phyloP scores from a whole-genome alignment of 2,797 vertebrate species.

The Chaenodraco wilsoni region DNA sequence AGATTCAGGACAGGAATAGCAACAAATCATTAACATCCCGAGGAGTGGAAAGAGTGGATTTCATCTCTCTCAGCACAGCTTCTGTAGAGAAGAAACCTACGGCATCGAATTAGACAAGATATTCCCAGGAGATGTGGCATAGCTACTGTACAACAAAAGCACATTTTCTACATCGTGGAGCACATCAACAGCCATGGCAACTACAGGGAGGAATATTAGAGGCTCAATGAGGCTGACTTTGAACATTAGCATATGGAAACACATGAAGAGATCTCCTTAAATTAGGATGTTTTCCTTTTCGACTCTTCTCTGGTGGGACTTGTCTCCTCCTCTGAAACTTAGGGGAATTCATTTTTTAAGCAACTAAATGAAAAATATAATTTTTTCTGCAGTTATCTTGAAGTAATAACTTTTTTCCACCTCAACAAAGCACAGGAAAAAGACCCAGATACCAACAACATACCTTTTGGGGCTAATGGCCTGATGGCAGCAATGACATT shows the following conservation, averaged over 20 bases:
- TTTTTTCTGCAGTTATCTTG: background rate
- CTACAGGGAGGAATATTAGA: constrained; percentile 5
- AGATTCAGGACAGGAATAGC: constrained; percentile 49
- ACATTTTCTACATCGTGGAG: constrained; percentile 52
- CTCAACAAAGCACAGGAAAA: background rate
- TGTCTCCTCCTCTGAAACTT: background rate
- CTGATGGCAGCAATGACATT: background rate
- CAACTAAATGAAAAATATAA: background rate
- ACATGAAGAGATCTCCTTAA: background rate
- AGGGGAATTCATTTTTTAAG: background rate
- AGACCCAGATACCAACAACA: background rate
- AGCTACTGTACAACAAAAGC: constrained; percentile 35
- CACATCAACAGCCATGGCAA: constrained; percentile 32
- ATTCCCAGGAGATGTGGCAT: constrained; percentile 25
- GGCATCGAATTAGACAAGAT: constrained; percentile 16
- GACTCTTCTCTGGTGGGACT: background rate
- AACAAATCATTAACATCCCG: constrained; percentile 44
- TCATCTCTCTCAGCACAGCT: constrained; percentile 39
- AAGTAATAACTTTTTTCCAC: background rate
- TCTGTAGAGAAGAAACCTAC: constrained; percentile 22
- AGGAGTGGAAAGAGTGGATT: constrained; percentile 44
- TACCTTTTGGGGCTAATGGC: background rate
- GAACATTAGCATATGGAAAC: background rate
- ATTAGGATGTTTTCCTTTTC: background rate
- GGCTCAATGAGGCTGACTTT: constrained; percentile 11